phyloP scores from a whole-genome alignment of 2,888 invertebrate genomes.

The Catocala nupta region DNA sequence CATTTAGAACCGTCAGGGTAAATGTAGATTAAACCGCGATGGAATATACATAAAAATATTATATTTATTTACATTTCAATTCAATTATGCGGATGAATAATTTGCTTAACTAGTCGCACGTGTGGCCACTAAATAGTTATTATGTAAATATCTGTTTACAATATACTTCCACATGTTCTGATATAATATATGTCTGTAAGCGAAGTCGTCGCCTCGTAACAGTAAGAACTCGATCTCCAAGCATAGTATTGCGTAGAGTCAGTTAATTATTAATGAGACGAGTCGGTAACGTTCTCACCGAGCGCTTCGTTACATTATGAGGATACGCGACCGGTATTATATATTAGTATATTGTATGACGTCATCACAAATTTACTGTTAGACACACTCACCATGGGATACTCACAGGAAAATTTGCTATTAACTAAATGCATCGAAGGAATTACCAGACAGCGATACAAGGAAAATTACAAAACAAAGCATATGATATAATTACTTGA shows the following conservation, averaged over 20 bases:
- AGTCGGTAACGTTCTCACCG: slow-evolving; percentile 33
- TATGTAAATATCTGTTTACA: slow-evolving; percentile 2
- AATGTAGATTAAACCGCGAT: too few species aligned
- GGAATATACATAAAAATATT: too few species aligned
- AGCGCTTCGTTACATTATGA: slow-evolving; percentile 51
- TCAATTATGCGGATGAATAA: too few species aligned
- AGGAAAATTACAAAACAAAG: slow-evolving; percentile 45
- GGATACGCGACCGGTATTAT: slow-evolving; percentile 54
- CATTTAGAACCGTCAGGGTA: too few species aligned
- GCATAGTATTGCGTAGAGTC: slow-evolving; percentile 32
- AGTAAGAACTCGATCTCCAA: slow-evolving; percentile 35
- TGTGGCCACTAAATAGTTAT: neutral
- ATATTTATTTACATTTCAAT: too few species aligned
- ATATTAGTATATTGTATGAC: slow-evolving; percentile 48
- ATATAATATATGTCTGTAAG: slow-evolving; percentile 1
- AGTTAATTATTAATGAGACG: slow-evolving; percentile 32
- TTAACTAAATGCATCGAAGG: slow-evolving; percentile 41
- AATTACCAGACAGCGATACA: slow-evolving; percentile 47
- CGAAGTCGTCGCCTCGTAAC: slow-evolving; percentile 17
- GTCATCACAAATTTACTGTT: slow-evolving; percentile 44
- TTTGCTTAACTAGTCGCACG: too few species aligned
- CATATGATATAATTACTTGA: slow-evolving; percentile 39
- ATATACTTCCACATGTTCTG: neutral
- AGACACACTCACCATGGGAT: slow-evolving; percentile 40
- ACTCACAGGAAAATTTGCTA: slow-evolving; percentile 47